Conservation (phyloP, 2,113 vertebrate species). For the Thryonomys swinderianus region DNA sequence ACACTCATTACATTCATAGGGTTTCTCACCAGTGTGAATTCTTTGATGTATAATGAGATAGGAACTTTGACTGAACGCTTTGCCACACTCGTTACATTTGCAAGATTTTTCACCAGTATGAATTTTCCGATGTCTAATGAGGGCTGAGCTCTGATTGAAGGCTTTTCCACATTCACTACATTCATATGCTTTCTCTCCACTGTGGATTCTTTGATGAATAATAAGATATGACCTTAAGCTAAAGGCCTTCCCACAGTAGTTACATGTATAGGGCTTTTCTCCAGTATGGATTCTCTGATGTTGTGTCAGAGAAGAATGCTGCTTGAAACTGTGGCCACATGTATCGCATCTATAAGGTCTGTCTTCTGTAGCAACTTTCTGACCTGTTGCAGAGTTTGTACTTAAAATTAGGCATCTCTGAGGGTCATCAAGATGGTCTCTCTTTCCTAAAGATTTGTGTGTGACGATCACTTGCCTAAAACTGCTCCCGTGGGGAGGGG, state of each 20-base stretch:
- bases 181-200: constrained; percentile 84
- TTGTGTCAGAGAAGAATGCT: constrained; percentile 82
- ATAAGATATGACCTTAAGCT: constrained; percentile 88
- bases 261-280: constrained; percentile 89
- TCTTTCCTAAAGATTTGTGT: constrained; percentile 67
- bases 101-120: constrained; percentile 85
- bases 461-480: constrained; percentile 72
- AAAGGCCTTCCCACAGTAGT: constrained; percentile 86
- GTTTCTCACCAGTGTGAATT: constrained; percentile 83
- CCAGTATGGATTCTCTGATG: constrained; percentile 85
- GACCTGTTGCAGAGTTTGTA: constrained; percentile 83
- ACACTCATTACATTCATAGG: constrained; percentile 83
- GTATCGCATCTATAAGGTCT: constrained; percentile 81
- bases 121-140: constrained; percentile 83
- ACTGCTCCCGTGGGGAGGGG: not conserved
- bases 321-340: constrained; percentile 83
- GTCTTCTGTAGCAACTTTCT: constrained; percentile 83
- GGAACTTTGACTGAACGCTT: constrained; percentile 83
- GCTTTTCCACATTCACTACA: constrained; percentile 84
- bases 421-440: constrained; percentile 30
- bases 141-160: constrained; percentile 83
- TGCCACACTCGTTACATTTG: constrained; percentile 84
- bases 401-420: constrained; percentile 68
- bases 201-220: constrained; percentile 85
- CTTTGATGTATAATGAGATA: constrained; percentile 84